These are phyloP conservation scores for Scomberomorus guttatus DNA, from an alignment of 2,797 vertebrate species.

Conservation along the genomic window DNA sequence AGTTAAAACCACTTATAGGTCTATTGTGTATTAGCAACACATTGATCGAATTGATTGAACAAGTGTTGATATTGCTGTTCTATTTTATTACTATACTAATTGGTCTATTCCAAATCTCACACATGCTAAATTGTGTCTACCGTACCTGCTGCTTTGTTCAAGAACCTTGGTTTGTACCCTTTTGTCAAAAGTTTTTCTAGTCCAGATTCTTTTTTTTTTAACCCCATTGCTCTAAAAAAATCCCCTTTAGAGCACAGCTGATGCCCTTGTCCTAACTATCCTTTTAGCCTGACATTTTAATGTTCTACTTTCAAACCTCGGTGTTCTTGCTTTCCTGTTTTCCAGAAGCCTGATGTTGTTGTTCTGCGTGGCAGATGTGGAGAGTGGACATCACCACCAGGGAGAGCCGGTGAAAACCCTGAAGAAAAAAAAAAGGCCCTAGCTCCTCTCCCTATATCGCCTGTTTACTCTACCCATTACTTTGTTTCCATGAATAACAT, in stretches of 20 bases:
- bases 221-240: conserved; percentile 12
- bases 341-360: conserved; percentile 76
- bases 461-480: conserved; percentile 64
- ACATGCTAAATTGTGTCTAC: conserved; percentile 28
- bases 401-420: conserved; percentile 59
- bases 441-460: conserved; percentile 57
- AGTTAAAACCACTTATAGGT: neutral
- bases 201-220: neutral
- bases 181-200: neutral
- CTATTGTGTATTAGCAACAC: neutral
- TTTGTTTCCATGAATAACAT: conserved; percentile 69
- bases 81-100: neutral
- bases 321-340: conserved; percentile 46
- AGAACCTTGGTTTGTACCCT: neutral
- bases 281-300: neutral
- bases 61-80: neutral
- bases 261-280: neutral
- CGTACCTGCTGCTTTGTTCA: neutral
- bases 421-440: conserved; percentile 66
- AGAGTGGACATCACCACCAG: conserved; percentile 52
- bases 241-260: neutral
- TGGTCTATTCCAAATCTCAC: neutral
- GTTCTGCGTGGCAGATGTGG: conserved; percentile 52
- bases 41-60: too few relatives aligned
- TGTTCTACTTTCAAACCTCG: conserved; percentile 4